Percentiles rank a stretch among this genome's conserved stretches.
Evolutionary conservation across 2,113 vertebrate genomes (phyloP).

Genomic region (Sclerurus mexicanus): DNA sequence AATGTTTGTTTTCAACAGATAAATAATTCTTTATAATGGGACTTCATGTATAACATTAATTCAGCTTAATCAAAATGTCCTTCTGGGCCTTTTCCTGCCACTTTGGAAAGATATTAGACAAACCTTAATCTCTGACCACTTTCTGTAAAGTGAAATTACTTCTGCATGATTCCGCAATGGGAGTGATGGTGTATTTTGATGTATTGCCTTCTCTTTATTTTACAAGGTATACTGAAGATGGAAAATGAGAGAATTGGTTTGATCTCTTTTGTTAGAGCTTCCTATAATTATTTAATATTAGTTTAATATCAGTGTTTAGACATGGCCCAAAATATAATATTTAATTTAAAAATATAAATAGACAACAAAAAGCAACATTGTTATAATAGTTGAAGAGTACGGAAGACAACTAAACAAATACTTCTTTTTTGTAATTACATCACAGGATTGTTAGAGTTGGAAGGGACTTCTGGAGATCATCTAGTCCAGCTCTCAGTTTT

Average conservation of each 20-base stretch:
- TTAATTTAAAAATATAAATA: not conserved
- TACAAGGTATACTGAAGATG: not conserved
- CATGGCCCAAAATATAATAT: not conserved
- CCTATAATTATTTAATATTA: not conserved
- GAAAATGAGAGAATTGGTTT: not conserved
- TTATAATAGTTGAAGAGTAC: not conserved
- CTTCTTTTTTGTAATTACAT: not conserved
- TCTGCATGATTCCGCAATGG: not conserved
- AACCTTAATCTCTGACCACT: not conserved
- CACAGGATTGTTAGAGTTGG: not conserved
- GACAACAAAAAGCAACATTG: not conserved
- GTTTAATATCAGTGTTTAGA: not conserved
- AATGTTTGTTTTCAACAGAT: not conserved
- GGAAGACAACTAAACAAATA: not conserved
- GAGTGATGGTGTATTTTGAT: not conserved
- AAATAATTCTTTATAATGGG: not conserved
- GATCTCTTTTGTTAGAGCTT: not conserved
- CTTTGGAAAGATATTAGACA: not conserved
- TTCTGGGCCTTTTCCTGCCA: not conserved
- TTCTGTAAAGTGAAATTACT: not conserved
- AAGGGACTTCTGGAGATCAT: not conserved
- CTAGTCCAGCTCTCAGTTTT: not conserved
- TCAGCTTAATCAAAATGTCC: not conserved
- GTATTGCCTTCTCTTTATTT: not conserved
- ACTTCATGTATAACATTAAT: not conserved